Base-by-base conservation (phyloP, 2,113 vertebrate genomes). In the Otocyon megalotis region DNA sequence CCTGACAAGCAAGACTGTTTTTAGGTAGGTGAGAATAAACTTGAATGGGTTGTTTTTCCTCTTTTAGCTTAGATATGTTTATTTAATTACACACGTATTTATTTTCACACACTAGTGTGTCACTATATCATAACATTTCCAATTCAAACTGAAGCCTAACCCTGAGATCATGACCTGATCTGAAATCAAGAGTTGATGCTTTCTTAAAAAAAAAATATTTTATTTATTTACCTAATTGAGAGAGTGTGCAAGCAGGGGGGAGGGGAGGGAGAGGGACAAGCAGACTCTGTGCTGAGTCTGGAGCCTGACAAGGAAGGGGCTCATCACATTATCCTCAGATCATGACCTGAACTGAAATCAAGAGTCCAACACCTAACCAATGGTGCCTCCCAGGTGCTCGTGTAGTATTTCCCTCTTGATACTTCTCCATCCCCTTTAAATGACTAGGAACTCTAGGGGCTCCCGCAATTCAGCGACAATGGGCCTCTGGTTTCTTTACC, bases 81-180 rank as follows among this genome's bases (percentile, higher is more conserved):
- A 88, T 93, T 96, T 97, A 97, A 97, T 95, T 97, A 92, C 80
- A 80, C 24, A n/a, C 74, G 96, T 54, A 76, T 97, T 91, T 97
- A 95, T 95, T 93, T 94, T 97, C 97, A 65, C 65, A 97, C 53
- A 79, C 32, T 58, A 32, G 53, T 97, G 65, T 94, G 88, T 86
- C 83, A 94, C 88, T 94, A 65, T 86, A 58, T 79, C 89, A 58
- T 90, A 94, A 84, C 85, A 95, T 96, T 98, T 97, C 80, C 72
- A 86, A 67, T 79, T 80, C 60, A 97, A 69, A 96, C 4, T 69
- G 53, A 96, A 43, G 43, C 43, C 43, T 43, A 43, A 43, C 32
- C 17, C 32, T 69, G 32, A 69, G 67, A 35, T 35, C 3, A 35
- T 4, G 67, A 69, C 32, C 5, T 69, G 32, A 69, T 30, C 32